A percentile compares a stretch with the other conserved stretches of the same genome.
These are phyloP conservation scores for Brachypalpus laphriformis DNA, from an alignment of 2,888 invertebrate species.

Conservation along the genomic window DNA sequence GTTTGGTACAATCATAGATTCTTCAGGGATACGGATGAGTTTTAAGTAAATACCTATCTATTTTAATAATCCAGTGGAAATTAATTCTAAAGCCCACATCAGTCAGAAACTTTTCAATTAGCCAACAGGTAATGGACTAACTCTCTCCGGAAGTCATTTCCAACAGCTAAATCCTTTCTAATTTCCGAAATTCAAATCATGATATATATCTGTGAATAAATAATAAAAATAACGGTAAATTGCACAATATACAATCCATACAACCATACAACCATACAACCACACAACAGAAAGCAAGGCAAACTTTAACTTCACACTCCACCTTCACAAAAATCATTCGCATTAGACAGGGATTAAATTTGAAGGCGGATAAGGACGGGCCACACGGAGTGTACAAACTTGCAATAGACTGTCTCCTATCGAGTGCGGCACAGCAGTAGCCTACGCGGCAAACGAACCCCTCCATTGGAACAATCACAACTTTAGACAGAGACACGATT, in stretches of 20 bases:
- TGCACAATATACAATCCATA: not conserved
- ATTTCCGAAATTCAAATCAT: constrained; percentile 8
- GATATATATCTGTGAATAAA: not conserved
- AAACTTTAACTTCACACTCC: constrained; percentile 35
- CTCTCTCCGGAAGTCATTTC: constrained; percentile 5
- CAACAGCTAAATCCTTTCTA: constrained; percentile 14
- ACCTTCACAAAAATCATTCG: constrained; percentile 17
- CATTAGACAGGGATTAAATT: constrained; percentile 20
- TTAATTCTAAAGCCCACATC: not conserved
- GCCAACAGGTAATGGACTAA: not conserved
- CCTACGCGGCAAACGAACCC: constrained; percentile 28
- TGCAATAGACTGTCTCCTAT: constrained; percentile 25
- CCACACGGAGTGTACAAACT: not conserved
- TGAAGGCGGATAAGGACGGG: constrained; percentile 8
- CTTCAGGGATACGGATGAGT: no score
- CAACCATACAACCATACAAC: not conserved
- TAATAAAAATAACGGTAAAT: constrained; percentile 7
- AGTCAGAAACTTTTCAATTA: not conserved
- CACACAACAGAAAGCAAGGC: not conserved
- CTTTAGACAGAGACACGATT: constrained; percentile 59
- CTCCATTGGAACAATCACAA: constrained; percentile 2
- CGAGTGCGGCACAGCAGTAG: constrained; percentile 3
- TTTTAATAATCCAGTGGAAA: not conserved
- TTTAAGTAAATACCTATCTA: no score
- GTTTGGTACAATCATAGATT: no score